Evolutionary conservation across 2,797 vertebrate species (phyloP), one percentile per base, ranked within the genome.

Genomic region (Rhinella marina): DNA sequence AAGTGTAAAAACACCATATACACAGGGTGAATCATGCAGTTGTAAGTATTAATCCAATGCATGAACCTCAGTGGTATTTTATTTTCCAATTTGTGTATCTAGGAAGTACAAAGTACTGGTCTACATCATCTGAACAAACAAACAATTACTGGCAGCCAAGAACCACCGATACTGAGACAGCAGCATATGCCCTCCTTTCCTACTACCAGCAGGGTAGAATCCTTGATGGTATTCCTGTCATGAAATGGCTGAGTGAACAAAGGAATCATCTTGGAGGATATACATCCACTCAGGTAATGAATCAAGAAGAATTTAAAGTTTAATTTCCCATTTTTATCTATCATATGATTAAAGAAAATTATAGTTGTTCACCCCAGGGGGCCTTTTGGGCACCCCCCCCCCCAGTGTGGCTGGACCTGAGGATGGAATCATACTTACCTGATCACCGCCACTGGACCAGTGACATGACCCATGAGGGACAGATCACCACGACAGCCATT

Each of bases 171-270:
- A 92, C 96, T 1, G 95, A 96, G 88, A 94, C 94, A 90, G 85
- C 88, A 13, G 91, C 95, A 0, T 96, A 96, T 2, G 90, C 95
- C 17, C 91, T 96, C 84, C 89, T 96, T 90, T 88, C 93, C 64
- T 66, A 90, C 11, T 90, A 87, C 3, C 88, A 1, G 59, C 92
- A 85, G 10, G 92, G 88, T 88, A 91, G 52, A 17, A 86, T 95
- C 7, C 48, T 90, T 10, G 93, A 94, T 59, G 93, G 92, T 48
- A 90, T 95, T 13, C 11, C 52, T 9, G 88, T 94, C 13, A 89
- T 96, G 91, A 95, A 95, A 90, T 96, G 95, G 95, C 90, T 96
- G 9, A 93, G 91, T 81, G 89, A 72, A 4, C 94, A 94, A 88
- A 93, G 93, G 5, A 94, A 90, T 82, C 85, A 92, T 62, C 90